These are phyloP conservation scores for Spermophilus dauricus DNA, from an alignment of 2,113 vertebrate species.

Conservation along the genomic window DNA sequence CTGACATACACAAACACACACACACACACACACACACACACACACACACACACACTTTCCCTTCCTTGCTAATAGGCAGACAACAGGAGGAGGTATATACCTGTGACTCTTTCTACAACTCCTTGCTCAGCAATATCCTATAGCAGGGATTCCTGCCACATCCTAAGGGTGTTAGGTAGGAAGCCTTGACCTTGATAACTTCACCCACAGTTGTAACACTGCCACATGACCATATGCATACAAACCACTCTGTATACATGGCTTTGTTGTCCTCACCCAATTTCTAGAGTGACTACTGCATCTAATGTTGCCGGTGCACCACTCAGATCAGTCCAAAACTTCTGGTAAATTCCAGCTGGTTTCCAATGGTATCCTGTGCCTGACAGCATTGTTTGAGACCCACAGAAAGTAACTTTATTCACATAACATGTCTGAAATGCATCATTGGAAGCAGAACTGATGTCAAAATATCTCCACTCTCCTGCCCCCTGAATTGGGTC, in stretches of 20 bases:
- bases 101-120: not conserved
- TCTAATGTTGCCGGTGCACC: not conserved
- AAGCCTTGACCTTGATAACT: not conserved
- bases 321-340: not conserved
- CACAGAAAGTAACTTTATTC: not conserved
- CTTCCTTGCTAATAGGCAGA: not conserved
- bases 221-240: not conserved
- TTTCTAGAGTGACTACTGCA: not conserved
- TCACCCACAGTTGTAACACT: not conserved
- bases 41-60: not conserved
- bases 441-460: not conserved
- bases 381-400: not conserved
- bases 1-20: not conserved
- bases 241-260: not conserved
- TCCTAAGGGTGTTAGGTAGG: not conserved
- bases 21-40: not conserved
- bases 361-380: not conserved
- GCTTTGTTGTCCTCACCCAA: not conserved
- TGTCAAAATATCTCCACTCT: not conserved
- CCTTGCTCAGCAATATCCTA: not conserved
- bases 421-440: not conserved
- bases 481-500: not conserved
- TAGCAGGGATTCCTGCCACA: not conserved
- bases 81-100: not conserved
- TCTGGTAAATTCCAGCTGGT: not conserved